Evolutionary conservation across 2,888 invertebrate genomes (phyloP).

Genomic region (Dasysyrphus tricinctus): DNA sequence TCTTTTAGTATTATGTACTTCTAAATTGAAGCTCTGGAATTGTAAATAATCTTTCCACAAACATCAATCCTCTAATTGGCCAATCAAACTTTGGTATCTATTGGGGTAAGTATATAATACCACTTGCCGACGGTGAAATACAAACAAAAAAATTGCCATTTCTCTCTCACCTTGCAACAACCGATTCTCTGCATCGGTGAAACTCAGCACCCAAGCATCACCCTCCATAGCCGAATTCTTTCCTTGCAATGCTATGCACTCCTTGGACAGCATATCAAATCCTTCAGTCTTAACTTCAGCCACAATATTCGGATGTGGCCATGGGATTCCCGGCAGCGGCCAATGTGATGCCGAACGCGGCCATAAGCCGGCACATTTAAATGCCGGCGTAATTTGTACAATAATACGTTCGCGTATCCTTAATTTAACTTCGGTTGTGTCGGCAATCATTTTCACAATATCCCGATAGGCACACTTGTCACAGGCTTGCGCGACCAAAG

Average conservation of each 20-base stretch:
- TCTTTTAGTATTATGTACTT: too few relatives aligned
- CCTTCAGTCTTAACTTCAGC: conserved; percentile 98
- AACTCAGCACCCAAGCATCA: conserved; percentile 97
- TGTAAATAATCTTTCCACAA: too few relatives aligned
- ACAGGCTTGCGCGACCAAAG: conserved; percentile 94
- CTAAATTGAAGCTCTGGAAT: too few relatives aligned
- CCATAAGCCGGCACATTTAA: conserved; percentile 97
- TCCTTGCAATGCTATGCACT: conserved; percentile 92
- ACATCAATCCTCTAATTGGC: neutral
- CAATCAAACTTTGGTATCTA: neutral
- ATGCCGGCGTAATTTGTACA: conserved; percentile 97
- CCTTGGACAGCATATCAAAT: conserved; percentile 96
- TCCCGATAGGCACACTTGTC: conserved; percentile 97
- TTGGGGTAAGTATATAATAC: neutral
- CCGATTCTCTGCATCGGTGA: conserved; percentile 95
- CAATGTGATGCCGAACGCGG: conserved; percentile 97
- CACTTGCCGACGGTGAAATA: conserved; percentile 75
- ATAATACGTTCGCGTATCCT: conserved; percentile 95
- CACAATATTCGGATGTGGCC: conserved; percentile 96
- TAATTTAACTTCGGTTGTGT: conserved; percentile 96
- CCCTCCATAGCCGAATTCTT: conserved; percentile 97
- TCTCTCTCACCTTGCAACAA: conserved; percentile 88
- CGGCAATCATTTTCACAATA: conserved; percentile 97
- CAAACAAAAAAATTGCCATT: neutral
- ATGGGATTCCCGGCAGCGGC: conserved; percentile 95